Evolutionary conservation across 2,113 vertebrate species (phyloP), one percentile per base, ranked within the genome.

Genomic region (Salvelinus sp.): DNA sequence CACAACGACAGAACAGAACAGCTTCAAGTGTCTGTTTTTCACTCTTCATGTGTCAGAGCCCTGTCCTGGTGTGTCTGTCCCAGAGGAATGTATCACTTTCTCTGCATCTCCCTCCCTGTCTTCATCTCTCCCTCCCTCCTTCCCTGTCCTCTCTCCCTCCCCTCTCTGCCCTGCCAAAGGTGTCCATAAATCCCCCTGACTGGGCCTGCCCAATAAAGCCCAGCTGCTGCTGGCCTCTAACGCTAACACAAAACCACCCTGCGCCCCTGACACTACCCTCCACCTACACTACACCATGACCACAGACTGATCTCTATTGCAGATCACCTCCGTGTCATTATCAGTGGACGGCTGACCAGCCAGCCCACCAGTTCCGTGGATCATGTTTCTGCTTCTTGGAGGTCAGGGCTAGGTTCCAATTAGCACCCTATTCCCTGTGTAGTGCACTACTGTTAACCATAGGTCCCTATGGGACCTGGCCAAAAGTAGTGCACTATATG

Each of bases 111-210:
- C 50, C 79, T 27, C 16, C 30, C 58, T 64, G 10, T 67, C 12
- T 14, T 25, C 25, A 28, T 14, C 27, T 3, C 66, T 2, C 6
- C 66, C 13, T 14, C 18, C 66, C 20, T 14, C 2, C 33, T 10
- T 50, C 22, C 25, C 38, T 44, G 18, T 38, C 3, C 12, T 48
- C 79, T 1, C 33, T 18, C n/a, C 16, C 57, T 48, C 10, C 18
- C 47, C 10, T 9, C 63, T 65, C 57, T 71, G 63, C 64, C 68
- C 23, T 76, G 69, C 79, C 70, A 75, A 30, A 66, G 76, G 28
- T 47, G 10, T 60, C 75, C 74, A 88, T 88, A 85, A 90, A 87
- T 88, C 82, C 75, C 69, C 44, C 30, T 13, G 30, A 23, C 44
- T 69, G 33, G 62, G 67, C 78, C 81, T 76, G 75, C 80, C 75